These are phyloP conservation scores for Oeneis ivallda DNA, from an alignment of 2,888 invertebrate species.

Conservation along the genomic window DNA sequence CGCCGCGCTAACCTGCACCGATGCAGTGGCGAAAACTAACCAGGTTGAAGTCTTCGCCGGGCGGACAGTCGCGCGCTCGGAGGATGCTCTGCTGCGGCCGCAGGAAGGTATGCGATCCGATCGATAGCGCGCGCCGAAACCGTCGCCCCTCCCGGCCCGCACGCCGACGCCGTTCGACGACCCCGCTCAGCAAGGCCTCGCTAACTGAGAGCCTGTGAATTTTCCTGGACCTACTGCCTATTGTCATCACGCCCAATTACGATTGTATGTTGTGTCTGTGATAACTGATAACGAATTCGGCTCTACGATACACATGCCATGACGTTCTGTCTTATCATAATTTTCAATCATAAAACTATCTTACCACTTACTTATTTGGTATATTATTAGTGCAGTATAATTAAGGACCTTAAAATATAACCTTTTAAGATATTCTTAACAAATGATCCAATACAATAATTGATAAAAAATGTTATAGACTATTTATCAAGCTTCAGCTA, in stretches of 20 bases:
- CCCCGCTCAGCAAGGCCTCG: constrained; percentile 68
- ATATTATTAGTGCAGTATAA: background rate
- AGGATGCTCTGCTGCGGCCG: constrained; percentile 98
- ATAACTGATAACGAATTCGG: background rate
- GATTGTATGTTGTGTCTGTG: constrained; percentile 12
- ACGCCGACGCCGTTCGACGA: constrained; percentile 78
- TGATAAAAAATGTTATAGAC: background rate
- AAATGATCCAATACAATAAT: background rate
- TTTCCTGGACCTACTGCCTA: constrained; percentile 38
- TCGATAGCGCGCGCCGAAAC: constrained; percentile 79
- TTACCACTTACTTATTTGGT: background rate
- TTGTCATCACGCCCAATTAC: constrained; percentile 21
- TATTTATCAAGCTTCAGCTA: background rate
- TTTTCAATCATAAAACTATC: background rate
- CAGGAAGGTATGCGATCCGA: constrained; percentile 89
- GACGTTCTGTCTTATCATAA: background rate
- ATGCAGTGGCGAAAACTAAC: constrained; percentile 94
- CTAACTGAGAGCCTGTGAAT: constrained; percentile 52
- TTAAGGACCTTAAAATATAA: background rate
- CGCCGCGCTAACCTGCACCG: constrained; percentile 85
- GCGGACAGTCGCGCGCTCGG: constrained; percentile 86
- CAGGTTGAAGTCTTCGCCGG: constrained; percentile 88
- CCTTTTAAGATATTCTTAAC: background rate
- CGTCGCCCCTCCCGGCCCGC: constrained; percentile 77
- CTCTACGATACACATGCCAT: background rate